A percentile compares a stretch with the other conserved stretches of the same genome.
Conservation (phyloP, 2,888 invertebrate species). For the Actias luna region DNA sequence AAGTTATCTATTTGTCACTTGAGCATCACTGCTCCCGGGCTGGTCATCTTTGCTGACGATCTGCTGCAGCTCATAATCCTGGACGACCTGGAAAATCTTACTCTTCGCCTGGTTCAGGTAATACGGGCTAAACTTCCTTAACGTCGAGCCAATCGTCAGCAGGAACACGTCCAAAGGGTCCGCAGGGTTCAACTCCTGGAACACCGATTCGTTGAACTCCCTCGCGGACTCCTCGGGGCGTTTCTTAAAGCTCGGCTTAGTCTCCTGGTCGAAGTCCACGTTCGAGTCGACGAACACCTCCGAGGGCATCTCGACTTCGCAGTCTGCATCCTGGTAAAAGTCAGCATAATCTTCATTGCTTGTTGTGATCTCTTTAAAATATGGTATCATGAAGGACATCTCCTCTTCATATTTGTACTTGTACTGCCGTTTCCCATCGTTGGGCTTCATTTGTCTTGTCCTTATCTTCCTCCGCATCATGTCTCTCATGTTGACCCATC, state of each 20-base stretch:
- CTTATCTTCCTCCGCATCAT: conserved; percentile 66
- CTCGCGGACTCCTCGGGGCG: conserved; percentile 32
- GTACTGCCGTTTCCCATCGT: conserved; percentile 32
- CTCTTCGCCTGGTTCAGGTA: conserved; percentile 72
- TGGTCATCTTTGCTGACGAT: conserved; percentile 53
- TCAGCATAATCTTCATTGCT: conserved; percentile 48
- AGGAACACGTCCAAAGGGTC: conserved; percentile 68
- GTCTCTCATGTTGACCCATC: conserved; percentile 72
- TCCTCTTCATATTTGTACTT: conserved; percentile 70
- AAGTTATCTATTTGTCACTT: conserved; percentile 33
- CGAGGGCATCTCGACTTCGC: conserved; percentile 46
- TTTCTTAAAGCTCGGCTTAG: conserved; percentile 41
- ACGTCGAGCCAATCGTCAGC: conserved; percentile 61
- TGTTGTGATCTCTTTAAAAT: conserved; percentile 47
- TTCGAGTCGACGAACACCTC: conserved; percentile 45
- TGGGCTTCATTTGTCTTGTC: conserved; percentile 51
- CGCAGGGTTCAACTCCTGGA: conserved; percentile 51
- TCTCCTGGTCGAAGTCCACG: conserved; percentile 41
- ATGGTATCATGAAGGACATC: conserved; percentile 60
- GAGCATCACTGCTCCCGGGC: conserved; percentile 32
- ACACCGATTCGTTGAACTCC: conserved; percentile 29
- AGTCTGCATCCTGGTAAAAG: conserved; percentile 44
- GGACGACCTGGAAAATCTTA: conserved; percentile 73
- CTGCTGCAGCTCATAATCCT: conserved; percentile 70
- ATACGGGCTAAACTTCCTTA: conserved; percentile 64